A percentile compares a stretch with the other conserved stretches of the same genome.
These are phyloP conservation scores for Himalopsyche kuldschensis DNA, from an alignment of 2,888 invertebrate species.

Conservation along the genomic window DNA sequence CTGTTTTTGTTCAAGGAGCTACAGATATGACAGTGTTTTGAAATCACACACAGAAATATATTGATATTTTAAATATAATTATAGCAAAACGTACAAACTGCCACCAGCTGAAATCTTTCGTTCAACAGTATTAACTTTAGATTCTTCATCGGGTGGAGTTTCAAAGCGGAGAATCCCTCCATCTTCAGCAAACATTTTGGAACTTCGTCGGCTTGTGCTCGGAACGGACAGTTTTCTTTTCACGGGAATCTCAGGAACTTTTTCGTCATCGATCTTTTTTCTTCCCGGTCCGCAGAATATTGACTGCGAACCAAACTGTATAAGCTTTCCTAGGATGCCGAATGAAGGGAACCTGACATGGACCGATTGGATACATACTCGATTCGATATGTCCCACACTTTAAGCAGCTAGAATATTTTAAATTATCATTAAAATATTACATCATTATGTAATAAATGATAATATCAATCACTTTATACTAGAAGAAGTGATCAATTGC, in stretches of 20 bases:
- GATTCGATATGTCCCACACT: conserved; percentile 63
- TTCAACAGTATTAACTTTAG: neutral
- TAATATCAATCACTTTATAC: no score
- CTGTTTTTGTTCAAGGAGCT: no score
- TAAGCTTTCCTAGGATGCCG: conserved; percentile 58
- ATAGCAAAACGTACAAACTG: neutral
- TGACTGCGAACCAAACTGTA: conserved; percentile 60
- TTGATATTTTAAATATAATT: neutral
- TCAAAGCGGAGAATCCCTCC: conserved; percentile 6
- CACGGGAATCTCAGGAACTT: neutral
- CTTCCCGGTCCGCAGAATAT: conserved; percentile 46
- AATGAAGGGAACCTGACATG: conserved; percentile 61
- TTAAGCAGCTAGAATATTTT: conserved; percentile 54
- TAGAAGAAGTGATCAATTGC: no score
- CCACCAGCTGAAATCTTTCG: neutral
- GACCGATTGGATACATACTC: conserved; percentile 60
- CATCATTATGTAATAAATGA: no score
- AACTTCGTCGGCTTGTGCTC: neutral
- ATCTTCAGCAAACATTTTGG: conserved; percentile 11
- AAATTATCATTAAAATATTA: neutral
- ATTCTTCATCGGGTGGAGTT: neutral
- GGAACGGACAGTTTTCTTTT: neutral
- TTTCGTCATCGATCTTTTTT: neutral
- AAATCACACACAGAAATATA: no score
- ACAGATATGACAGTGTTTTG: no score